Base-by-base conservation (phyloP, 1,140 invertebrate species). In the Ceratosolen fusciceps region DNA sequence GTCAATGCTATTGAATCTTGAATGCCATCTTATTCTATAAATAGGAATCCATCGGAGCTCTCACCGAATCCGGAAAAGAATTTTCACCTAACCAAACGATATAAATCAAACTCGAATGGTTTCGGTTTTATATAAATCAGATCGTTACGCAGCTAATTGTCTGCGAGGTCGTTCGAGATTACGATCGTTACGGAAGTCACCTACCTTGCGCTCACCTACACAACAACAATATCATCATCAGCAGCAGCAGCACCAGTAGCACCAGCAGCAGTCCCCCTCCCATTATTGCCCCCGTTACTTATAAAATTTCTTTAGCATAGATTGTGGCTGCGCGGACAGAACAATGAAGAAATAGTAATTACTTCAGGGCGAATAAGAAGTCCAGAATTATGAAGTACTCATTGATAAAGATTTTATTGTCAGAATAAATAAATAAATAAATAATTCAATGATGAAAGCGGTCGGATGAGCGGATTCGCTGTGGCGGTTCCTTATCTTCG, bases 361-460 rank as follows among this genome's bases (percentile, higher is more conserved):
- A 34, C 26, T 65, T 75, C 47, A n/a, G n/a, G n/a, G n/a, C n/a
- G n/a, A n/a, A n/a, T n/a, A n/a, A n/a, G n/a, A n/a, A n/a, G n/a
- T n/a, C n/a, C n/a, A n/a, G n/a, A n/a, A n/a, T 65, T 65, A 0
- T 1, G 2, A 37, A n/a, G 37, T 1, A 37, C 0, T 65, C n/a
- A n/a, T 65, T 65, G 37, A 37, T n/a, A 37, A 65, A 37, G 0
- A 65, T 37, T 65, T 62, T 34, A 62, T 62, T 62, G 31, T 0
- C 21, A 43, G 24, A 72, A 37, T n/a, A 60, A 80, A 73, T 52
- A 72, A 78, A 81, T 77, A 70, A 81, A 72, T 72, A 71, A 71
- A 77, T 62, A 52, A 78, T 49, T 62, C 70, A 58, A 70, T 60
- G 54, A 75, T 79, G 80, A 52, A 54, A 54, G 26, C 70, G 67